Evolutionary conservation across 2,797 vertebrate genomes (phyloP), one percentile per base, ranked within the genome.

Genomic region (Halcyon chelicuti): DNA sequence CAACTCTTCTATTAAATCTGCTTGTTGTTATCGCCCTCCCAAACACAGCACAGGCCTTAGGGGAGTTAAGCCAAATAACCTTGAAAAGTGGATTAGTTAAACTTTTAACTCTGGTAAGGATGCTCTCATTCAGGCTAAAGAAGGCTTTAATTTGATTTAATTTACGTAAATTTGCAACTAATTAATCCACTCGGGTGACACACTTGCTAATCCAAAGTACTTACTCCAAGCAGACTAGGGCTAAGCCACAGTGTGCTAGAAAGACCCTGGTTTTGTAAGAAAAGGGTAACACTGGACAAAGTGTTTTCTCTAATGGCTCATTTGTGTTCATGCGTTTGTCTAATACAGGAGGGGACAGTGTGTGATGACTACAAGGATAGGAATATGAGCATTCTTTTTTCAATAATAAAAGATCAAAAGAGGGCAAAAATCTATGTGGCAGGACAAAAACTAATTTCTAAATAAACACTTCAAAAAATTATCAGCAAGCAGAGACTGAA

Each of bases 51-150:
- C 37, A 82, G 33, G 40, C 40, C 33, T 71, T 54, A 81, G 10
- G 40, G 44, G 87, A 88, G 58, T 63, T 62, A 90, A 81, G 35
- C 70, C 62, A 88, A 94, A 73, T 73, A 90, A 94, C 70, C 86
- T 92, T 91, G 79, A 57, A 26, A 92, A 94, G 67, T 57, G 21
- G 51, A 85, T 89, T 82, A 72, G 76, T 75, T 82, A 62, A 84
- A 91, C 31, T 81, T 95, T n/a, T 55, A 84, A 70, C 42, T 82
- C 6, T 2, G 16, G 66, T 44, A 63, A 10, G 12, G 71, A 92
- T 61, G n/a, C 16, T 77, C 73, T 71, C 20, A 66, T n/a, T 79
- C 51, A 79, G 62, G 60, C 62, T 93, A 82, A 76, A 85, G 71
- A 39, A 31, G 29, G 74, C 6, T 92, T 92, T 92, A 86, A 94